A percentile compares a stretch with the other conserved stretches of the same genome.
These are phyloP conservation scores for Myotis pilosus DNA, from an alignment of 2,797 vertebrate species.

Conservation along the genomic window DNA sequence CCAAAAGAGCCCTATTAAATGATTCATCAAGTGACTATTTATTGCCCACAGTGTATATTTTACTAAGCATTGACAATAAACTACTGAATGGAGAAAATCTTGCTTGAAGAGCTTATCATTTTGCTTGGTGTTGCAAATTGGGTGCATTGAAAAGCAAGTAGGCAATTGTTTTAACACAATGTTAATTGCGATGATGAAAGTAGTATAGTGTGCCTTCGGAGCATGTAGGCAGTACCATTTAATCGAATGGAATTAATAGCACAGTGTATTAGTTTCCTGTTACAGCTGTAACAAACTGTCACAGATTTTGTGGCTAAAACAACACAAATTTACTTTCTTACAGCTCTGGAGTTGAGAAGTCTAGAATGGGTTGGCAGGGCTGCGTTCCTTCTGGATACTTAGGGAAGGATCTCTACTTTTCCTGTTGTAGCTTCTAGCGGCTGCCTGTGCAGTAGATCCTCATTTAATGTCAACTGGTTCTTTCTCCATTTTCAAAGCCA, in stretches of 20 bases:
- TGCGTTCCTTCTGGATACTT: neutral
- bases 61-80: neutral
- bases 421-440: neutral
- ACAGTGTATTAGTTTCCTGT: neutral
- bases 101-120: neutral
- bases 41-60: neutral
- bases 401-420: neutral
- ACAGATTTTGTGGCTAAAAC: neutral
- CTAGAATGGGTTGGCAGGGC: neutral
- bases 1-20: neutral
- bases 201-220: neutral
- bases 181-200: neutral
- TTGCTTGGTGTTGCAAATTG: neutral
- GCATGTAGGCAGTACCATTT: too few relatives aligned
- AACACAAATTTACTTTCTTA: neutral
- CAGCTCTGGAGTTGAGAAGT: neutral
- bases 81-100: neutral
- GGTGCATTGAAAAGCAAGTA: neutral
- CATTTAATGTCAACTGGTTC: neutral
- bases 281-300: neutral
- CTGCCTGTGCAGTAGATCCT: neutral
- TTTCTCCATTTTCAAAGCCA: neutral
- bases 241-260: conserved; percentile 20
- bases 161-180: neutral
- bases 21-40: neutral